Percentiles rank a stretch among this genome's conserved stretches.
phyloP scores from a whole-genome alignment of 2,888 invertebrate genomes.

The Pammene aurita region DNA sequence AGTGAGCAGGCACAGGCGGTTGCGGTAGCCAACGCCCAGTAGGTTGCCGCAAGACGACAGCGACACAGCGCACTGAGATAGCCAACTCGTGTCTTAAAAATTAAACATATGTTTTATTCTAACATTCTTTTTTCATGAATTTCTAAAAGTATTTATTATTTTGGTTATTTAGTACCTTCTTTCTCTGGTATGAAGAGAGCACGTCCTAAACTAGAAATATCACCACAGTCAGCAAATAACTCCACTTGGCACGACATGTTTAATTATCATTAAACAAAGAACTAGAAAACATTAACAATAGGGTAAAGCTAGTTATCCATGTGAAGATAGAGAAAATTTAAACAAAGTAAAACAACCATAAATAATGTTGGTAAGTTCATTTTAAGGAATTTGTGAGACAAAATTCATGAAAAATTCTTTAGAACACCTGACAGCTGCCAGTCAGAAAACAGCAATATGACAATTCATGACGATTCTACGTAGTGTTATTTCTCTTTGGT shows the following conservation, averaged over 20 bases:
- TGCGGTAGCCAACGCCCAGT: constrained; percentile 68
- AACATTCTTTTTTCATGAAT: not conserved
- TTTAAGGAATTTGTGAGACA: not conserved
- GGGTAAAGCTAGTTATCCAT: not conserved
- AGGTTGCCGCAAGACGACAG: constrained; percentile 75
- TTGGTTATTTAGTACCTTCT: constrained; percentile 59
- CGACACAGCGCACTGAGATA: constrained; percentile 72
- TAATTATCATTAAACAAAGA: constrained; percentile 17
- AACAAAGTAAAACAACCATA: not conserved
- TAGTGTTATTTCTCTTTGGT: no score
- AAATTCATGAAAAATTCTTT: not conserved
- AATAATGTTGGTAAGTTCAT: constrained; percentile 5
- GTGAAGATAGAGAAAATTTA: not conserved
- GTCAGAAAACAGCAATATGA: no score
- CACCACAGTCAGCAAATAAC: constrained; percentile 84
- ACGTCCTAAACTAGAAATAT: constrained; percentile 83
- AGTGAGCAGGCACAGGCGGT: constrained; percentile 70
- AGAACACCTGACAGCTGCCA: constrained; percentile 22
- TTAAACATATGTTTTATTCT: constrained; percentile 23
- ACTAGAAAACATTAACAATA: not conserved
- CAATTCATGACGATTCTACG: no score
- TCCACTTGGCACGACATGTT: constrained; percentile 85
- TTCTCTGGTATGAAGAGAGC: constrained; percentile 82
- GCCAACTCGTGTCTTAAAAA: constrained; percentile 73
- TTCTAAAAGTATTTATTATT: constrained; percentile 5